phyloP scores from a whole-genome alignment of 2,888 invertebrate species.

The Pristionchus exspectatus region DNA sequence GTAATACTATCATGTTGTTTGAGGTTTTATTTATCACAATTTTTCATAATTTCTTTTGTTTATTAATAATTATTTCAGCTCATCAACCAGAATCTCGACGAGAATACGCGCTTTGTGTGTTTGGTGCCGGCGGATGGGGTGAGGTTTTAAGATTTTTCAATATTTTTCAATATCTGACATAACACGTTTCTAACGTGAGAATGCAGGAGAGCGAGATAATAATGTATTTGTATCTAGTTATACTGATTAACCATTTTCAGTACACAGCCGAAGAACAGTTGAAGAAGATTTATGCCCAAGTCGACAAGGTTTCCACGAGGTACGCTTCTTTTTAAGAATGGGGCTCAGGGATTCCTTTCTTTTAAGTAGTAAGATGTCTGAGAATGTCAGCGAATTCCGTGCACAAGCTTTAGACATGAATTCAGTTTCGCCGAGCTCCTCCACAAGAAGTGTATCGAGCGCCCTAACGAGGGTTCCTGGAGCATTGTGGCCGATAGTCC shows the following conservation, averaged over 20 bases:
- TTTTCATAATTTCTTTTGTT: not conserved
- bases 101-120: not conserved
- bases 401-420: too few relatives aligned
- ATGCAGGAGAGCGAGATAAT: too few relatives aligned
- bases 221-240: too few relatives aligned
- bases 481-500: not conserved
- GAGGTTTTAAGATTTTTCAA: not conserved
- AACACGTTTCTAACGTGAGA: too few relatives aligned
- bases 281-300: not conserved
- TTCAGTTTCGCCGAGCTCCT: not conserved
- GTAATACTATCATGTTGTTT: not conserved
- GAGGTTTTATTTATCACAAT: not conserved
- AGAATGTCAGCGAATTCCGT: too few relatives aligned
- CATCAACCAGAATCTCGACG: not conserved
- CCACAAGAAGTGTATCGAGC: not conserved
- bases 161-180: too few relatives aligned
- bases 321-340: not conserved
- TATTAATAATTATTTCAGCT: not conserved
- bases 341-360: not conserved
- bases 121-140: not conserved
- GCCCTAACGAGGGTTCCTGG: not conserved
- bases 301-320: not conserved
- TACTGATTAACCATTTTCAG: not conserved
- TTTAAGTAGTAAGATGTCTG: not conserved
- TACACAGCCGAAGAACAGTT: not conserved